Evolutionary conservation across 1,140 invertebrate species (phyloP).

Genomic region (Bilobella aurantiaca): DNA sequence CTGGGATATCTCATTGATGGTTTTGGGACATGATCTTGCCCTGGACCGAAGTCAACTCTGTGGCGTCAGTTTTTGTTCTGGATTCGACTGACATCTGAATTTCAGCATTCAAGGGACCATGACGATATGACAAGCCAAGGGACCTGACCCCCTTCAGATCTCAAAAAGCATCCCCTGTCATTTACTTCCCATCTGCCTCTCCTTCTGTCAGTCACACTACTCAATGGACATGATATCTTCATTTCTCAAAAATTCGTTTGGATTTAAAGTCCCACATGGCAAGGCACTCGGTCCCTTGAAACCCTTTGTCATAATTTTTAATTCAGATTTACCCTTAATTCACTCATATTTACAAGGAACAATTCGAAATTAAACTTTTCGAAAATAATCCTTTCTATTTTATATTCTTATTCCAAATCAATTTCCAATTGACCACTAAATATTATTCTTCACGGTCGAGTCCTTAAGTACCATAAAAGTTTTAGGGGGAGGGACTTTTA

Average conservation of each 20-base stretch:
- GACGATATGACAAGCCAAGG: not conserved
- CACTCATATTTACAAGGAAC: not conserved
- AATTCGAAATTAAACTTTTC: too few species aligned
- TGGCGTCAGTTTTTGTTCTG: not conserved
- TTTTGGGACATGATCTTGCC: too few species aligned
- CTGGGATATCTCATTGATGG: too few species aligned
- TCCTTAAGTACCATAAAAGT: too few species aligned
- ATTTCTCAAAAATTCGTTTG: not conserved
- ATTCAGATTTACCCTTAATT: not conserved
- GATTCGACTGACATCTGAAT: not conserved
- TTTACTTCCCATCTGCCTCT: constrained; percentile 14
- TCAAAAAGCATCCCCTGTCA: not conserved
- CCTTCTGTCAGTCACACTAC: too few species aligned
- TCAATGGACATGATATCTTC: constrained; percentile 2
- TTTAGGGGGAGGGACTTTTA: too few species aligned
- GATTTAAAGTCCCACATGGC: not conserved
- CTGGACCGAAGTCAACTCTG: not conserved
- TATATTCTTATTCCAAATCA: too few species aligned
- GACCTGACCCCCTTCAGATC: not conserved
- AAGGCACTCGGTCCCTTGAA: too few species aligned
- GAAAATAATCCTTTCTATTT: too few species aligned
- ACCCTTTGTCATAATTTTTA: not conserved
- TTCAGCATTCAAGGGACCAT: not conserved
- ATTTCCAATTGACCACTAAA: too few species aligned
- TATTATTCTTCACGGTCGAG: too few species aligned